Conservation (phyloP, 2,113 vertebrate genomes). For the Oncorhynchus keta region DNA sequence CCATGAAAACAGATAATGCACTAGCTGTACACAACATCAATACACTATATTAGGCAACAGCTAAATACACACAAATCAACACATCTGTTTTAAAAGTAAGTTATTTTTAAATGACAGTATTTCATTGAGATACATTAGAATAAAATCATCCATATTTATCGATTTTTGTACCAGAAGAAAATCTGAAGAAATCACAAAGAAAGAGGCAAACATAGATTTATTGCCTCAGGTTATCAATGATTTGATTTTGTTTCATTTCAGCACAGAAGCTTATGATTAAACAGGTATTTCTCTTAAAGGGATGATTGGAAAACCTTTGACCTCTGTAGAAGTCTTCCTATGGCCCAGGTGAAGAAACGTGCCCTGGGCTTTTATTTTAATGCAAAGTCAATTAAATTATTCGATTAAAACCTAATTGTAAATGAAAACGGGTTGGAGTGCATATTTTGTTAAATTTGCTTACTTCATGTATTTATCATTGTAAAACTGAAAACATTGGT, state of each 20-base stretch:
- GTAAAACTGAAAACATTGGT: neutral
- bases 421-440: conserved; percentile 25
- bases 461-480: conserved; percentile 5
- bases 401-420: conserved; percentile 65
- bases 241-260: conserved; percentile 64
- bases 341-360: conserved; percentile 60
- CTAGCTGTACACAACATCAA: conserved; percentile 34
- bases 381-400: conserved; percentile 74
- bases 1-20: conserved; percentile 42
- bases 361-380: conserved; percentile 70
- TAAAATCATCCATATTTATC: conserved; percentile 51
- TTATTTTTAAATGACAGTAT: conserved; percentile 52
- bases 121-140: conserved; percentile 52
- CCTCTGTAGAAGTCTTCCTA: conserved; percentile 84
- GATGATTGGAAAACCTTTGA: conserved; percentile 73
- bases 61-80: conserved; percentile 48
- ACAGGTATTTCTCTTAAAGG: conserved; percentile 75
- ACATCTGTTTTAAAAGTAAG: conserved; percentile 73
- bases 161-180: conserved; percentile 50
- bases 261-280: conserved; percentile 52
- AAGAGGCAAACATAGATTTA: conserved; percentile 43
- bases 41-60: conserved; percentile 34
- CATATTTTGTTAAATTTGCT: conserved; percentile 24
- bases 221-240: conserved; percentile 45
- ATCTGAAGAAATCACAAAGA: conserved; percentile 33